Percentiles rank a stretch among this genome's conserved stretches.
These are phyloP conservation scores for Conops quadrifasciatus DNA, from an alignment of 2,888 invertebrate species.

Conservation along the genomic window DNA sequence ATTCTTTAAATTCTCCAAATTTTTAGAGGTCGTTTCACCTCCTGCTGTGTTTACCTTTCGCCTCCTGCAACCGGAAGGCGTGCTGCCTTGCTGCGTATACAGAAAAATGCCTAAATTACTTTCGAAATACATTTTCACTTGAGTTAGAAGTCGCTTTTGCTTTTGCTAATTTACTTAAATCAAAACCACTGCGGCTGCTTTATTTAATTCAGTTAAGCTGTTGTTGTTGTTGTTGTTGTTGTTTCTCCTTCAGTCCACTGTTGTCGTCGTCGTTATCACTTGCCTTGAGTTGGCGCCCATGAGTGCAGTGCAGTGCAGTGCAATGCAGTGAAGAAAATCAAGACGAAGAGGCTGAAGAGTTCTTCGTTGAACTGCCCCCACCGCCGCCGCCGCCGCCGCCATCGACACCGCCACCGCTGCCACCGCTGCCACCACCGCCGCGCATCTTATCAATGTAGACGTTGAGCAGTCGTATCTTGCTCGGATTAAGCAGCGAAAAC, in stretches of 20 bases:
- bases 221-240: slow-evolving; percentile 1
- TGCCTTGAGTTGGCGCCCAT: background rate
- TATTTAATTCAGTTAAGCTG: background rate
- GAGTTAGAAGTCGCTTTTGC: background rate
- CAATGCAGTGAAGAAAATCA: slow-evolving; percentile 50
- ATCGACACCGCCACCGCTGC: slow-evolving; percentile 47
- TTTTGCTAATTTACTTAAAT: slow-evolving; percentile 13
- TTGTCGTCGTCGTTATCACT: background rate
- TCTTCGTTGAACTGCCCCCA: slow-evolving; percentile 60
- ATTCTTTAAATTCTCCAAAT: no score
- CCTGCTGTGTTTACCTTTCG: background rate
- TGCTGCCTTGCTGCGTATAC: no score
- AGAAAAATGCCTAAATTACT: no score
- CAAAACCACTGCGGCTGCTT: background rate
- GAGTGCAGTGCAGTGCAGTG: slow-evolving; percentile 9
- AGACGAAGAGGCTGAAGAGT: slow-evolving; percentile 60
- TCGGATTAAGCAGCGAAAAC: slow-evolving; percentile 82
- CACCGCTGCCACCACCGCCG: slow-evolving; percentile 26
- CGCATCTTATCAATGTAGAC: slow-evolving; percentile 61
- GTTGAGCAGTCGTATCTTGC: slow-evolving; percentile 70
- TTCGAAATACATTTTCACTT: background rate
- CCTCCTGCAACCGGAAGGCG: no score
- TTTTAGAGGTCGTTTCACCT: no score
- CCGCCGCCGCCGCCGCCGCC: slow-evolving; percentile 44
- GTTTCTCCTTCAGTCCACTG: slow-evolving; percentile 2